Base-by-base conservation (phyloP, 2,113 vertebrate genomes). In the Tenrec ecaudatus region DNA sequence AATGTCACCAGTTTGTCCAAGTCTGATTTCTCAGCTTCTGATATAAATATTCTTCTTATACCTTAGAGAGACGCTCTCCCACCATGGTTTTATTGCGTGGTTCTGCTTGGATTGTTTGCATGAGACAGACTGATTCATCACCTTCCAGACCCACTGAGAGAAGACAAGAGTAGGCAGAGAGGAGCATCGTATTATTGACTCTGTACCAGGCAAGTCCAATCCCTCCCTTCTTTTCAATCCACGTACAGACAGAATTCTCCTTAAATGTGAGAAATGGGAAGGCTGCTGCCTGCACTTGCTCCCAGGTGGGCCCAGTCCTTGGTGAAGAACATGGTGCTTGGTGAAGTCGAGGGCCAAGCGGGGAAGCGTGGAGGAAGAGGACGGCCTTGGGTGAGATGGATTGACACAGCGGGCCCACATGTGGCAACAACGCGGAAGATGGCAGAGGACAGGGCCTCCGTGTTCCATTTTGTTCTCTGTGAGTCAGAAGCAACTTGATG, bases 71-170 rank as follows among this genome's bases (percentile, higher is more conserved):
- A 53, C 47, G 2, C 47, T 64, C 2, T 3, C 33, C 38, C 10
- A 29, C 6, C 22, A 84, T 64, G 14, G n/a, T 36, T 88, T 88
- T 81, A 19, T 71, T 66, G 5, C 23, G 73, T 38, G 27, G 27
- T 71, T 92, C 20, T 81, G 12, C 4, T 89, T 95, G 92, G 62
- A 36, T 60, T 78, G 82, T 79, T 95, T 88, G 92, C 88, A 64
- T 90, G 4, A 71, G 12, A 38, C 27, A 58, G 19, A 53, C 80
- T 94, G 62, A 77, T 66, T 92, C 9, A 53, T 3, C 11, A 57
- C 3, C 27, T 80, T 83, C 69, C 58, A 29, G 11, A n/a, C 71
- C 53, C 82, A 83, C 4, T 91, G 31, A 95, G 58, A 93, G 22
- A 94, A 94, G 71, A 85, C 6, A 84, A 29, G 10, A 10, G 36